Conservation (phyloP, 1,140 invertebrate genomes). For the Popillia japonica region DNA sequence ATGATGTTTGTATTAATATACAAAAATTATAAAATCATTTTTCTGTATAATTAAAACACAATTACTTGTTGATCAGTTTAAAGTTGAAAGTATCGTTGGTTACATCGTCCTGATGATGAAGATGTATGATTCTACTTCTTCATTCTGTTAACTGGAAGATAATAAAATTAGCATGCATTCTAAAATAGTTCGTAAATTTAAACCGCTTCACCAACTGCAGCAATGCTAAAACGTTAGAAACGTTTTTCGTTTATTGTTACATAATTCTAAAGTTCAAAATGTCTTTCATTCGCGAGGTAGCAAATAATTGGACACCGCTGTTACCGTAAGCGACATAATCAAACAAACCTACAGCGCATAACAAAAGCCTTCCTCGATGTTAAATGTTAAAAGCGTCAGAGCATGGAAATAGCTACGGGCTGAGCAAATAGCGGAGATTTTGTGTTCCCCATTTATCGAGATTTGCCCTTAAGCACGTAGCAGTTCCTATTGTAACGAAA, state of each 20-base stretch:
- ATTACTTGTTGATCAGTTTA: too few relatives aligned
- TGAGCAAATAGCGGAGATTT: conserved; percentile 37
- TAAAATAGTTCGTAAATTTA: too few relatives aligned
- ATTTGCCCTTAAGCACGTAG: conserved; percentile 31
- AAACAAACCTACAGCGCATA: conserved; percentile 27
- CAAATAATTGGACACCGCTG: conserved; percentile 31
- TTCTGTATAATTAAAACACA: too few relatives aligned
- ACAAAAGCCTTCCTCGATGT: conserved; percentile 18
- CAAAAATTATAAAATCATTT: too few relatives aligned
- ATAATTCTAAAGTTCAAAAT: background rate
- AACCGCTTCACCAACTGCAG: too few relatives aligned
- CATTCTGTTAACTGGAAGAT: too few relatives aligned
- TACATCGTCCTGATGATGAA: too few relatives aligned
- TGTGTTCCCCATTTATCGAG: conserved; percentile 37
- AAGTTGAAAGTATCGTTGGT: too few relatives aligned
- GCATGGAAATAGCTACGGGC: conserved; percentile 30
- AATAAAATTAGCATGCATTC: too few relatives aligned
- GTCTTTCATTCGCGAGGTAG: background rate
- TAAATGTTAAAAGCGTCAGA: conserved; percentile 29
- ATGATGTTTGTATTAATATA: too few relatives aligned
- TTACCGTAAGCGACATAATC: conserved; percentile 33
- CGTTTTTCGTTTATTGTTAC: background rate
- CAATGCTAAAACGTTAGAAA: background rate
- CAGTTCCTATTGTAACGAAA: conserved; percentile 39
- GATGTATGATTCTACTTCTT: too few relatives aligned